Percentiles rank a stretch among this genome's conserved stretches.
phyloP scores from a whole-genome alignment of 30 jellyfish, hydroid and myxozoan genomes.

The Catostylus mosaicus region DNA sequence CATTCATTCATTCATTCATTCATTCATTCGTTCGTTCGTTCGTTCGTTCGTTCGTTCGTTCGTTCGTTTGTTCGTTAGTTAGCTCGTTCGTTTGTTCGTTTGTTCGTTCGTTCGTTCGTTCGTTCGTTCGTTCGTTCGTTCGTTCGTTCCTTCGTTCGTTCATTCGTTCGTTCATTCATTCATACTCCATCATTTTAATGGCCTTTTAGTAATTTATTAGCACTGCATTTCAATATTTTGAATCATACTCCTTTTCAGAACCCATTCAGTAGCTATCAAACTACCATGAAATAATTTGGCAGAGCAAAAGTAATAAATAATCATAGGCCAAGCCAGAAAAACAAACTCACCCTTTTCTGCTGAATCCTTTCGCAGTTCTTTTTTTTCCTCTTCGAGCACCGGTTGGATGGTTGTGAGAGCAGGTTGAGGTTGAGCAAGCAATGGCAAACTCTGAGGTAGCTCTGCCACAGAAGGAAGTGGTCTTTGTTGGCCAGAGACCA shows the following conservation, averaged over 20 bases:
- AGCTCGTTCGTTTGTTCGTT: not conserved
- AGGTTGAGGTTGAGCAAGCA: conserved; percentile 61
- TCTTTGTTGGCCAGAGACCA: conserved; percentile 90
- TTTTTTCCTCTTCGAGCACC: conserved; percentile 18
- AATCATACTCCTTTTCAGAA: too few relatives aligned
- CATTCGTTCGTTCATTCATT: too few relatives aligned
- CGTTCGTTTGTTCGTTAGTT: not conserved
- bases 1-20: not conserved
- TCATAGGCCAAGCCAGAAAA: too few relatives aligned
- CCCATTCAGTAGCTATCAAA: too few relatives aligned
- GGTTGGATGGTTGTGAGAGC: conserved; percentile 65
- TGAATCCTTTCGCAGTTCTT: not conserved
- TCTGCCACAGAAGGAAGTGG: conserved; percentile 95
- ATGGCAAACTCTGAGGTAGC: conserved; percentile 65
- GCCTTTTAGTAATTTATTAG: too few relatives aligned
- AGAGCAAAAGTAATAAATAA: too few relatives aligned
- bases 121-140: not conserved
- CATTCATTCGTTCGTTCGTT: not conserved
- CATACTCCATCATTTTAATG: too few relatives aligned
- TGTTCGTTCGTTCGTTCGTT: too few relatives aligned
- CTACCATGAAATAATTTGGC: too few relatives aligned
- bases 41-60: not conserved
- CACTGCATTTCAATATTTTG: too few relatives aligned
- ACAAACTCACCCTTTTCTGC: conserved; percentile 31
- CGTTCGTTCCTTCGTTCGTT: not conserved